Conservation (phyloP, 2,888 invertebrate genomes). For the Eledone cirrhosa region DNA sequence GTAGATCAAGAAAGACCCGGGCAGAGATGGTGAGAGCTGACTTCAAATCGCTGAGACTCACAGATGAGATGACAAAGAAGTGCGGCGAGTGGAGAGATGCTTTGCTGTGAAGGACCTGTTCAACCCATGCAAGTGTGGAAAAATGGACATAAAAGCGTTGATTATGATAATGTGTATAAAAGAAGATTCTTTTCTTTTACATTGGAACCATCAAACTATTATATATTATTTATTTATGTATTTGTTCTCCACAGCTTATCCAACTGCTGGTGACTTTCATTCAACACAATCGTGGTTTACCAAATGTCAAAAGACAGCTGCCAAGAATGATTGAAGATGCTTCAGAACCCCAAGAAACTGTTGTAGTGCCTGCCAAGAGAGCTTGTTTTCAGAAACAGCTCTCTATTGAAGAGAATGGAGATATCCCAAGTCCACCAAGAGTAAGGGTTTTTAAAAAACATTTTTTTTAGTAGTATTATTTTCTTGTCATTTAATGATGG, state of each 20-base stretch:
- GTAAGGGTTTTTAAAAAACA: not conserved
- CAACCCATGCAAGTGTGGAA: no score
- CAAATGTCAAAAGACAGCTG: slow-evolving; percentile 14
- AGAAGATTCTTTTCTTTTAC: no score
- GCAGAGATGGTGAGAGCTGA: no score
- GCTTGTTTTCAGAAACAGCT: slow-evolving; percentile 40
- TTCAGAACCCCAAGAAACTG: slow-evolving; percentile 33
- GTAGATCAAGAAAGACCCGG: no score
- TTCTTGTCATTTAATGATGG: no score
- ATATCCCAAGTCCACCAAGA: slow-evolving; percentile 8
- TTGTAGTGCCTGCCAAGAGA: slow-evolving; percentile 35
- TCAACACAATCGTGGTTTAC: slow-evolving; percentile 1
- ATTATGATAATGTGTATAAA: no score
- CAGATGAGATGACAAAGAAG: no score
- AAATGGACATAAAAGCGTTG: no score
- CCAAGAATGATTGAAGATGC: slow-evolving; percentile 20
- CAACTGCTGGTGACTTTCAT: slow-evolving; percentile 22
- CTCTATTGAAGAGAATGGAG: slow-evolving; percentile 40
- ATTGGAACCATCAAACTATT: not conserved
- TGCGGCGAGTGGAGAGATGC: no score
- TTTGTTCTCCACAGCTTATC: not conserved
- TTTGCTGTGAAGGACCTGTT: no score
- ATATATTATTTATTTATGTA: not conserved
- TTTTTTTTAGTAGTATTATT: no score
- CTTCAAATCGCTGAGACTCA: no score